phyloP scores from a whole-genome alignment of 2,113 vertebrate species.

The Charina bottae region DNA sequence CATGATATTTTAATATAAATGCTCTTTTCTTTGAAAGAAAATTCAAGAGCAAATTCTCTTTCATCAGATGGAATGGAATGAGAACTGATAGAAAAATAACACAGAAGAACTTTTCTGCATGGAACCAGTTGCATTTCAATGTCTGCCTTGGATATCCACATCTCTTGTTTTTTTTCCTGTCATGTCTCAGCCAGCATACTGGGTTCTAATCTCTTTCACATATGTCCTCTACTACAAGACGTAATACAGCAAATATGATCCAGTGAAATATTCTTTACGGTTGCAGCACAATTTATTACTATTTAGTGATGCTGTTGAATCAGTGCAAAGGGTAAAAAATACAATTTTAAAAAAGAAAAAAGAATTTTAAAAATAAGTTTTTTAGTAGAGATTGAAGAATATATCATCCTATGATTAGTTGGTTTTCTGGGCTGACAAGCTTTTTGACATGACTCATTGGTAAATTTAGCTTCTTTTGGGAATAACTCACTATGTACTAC shows the following conservation, averaged over 20 bases:
- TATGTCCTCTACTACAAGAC: background rate
- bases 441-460: background rate
- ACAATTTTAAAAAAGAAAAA: background rate
- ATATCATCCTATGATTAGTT: background rate
- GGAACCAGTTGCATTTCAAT: background rate
- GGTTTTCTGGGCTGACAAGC: background rate
- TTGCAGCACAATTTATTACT: background rate
- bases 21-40: too few relatives aligned
- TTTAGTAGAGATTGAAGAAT: background rate
- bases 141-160: background rate
- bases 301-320: background rate
- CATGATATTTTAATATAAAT: background rate
- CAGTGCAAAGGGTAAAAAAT: background rate
- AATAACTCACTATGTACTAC: background rate
- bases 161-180: background rate
- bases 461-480: background rate
- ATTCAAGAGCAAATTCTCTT: background rate
- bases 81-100: background rate
- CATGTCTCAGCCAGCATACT: background rate
- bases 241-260: background rate
- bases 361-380: background rate
- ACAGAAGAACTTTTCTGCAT: background rate
- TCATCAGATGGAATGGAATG: background rate
- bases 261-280: background rate
- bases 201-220: background rate